Percentiles rank a stretch among this genome's conserved stretches.
These are phyloP conservation scores for Taeniopygia guttata DNA, from an alignment of 2,797 vertebrate species.

Conservation along the genomic window DNA sequence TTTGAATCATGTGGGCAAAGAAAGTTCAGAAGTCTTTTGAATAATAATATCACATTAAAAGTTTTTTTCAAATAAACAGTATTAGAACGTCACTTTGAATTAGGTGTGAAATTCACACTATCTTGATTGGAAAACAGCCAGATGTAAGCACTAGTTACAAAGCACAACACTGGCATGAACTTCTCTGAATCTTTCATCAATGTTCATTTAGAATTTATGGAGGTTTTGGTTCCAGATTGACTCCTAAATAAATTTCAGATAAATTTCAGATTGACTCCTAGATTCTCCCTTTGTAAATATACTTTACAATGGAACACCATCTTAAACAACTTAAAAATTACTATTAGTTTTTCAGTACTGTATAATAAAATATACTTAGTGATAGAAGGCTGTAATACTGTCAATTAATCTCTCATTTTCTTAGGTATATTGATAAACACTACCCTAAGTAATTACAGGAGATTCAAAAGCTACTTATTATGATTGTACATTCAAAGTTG, in stretches of 20 bases:
- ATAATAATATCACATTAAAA: neutral
- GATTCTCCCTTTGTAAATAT: neutral
- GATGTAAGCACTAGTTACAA: neutral
- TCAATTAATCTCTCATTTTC: neutral
- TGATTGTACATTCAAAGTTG: neutral
- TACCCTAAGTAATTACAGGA: neutral
- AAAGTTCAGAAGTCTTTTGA: neutral
- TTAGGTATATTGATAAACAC: neutral
- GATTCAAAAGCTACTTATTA: neutral
- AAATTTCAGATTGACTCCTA: neutral
- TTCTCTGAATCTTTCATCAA: neutral
- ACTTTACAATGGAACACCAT: neutral
- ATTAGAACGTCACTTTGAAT: neutral
- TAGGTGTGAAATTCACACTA: neutral
- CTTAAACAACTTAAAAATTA: neutral
- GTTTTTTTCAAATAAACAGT: neutral
- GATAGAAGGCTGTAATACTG: neutral
- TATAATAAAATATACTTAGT: neutral
- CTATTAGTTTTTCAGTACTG: neutral
- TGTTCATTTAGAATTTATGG: neutral
- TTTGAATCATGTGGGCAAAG: neutral
- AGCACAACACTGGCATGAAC: neutral
- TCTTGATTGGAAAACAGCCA: neutral
- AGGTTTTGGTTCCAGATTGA: neutral
- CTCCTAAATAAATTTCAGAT: too few species aligned